A percentile compares a stretch with the other conserved stretches of the same genome.
These are phyloP conservation scores for Synanthedon vespiformis DNA, from an alignment of 2,888 invertebrate species.

Conservation along the genomic window DNA sequence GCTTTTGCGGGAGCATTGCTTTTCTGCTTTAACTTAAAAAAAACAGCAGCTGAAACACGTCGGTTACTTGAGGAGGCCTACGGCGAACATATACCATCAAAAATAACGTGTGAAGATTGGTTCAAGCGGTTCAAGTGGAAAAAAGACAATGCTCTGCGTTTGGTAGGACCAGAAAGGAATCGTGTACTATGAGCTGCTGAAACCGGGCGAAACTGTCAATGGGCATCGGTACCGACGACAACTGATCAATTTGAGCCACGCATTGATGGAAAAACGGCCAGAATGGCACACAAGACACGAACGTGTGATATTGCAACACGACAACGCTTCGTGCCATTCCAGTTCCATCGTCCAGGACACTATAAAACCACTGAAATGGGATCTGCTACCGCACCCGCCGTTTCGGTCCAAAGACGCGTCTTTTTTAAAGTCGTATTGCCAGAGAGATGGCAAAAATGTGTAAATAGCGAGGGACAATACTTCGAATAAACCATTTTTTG, in stretches of 20 bases:
- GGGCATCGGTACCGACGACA: background rate
- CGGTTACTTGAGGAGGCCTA: no score
- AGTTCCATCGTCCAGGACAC: no score
- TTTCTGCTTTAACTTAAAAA: no score
- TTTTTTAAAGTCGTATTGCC: background rate
- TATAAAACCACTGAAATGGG: no score
- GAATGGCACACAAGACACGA: background rate
- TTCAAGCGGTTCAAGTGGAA: background rate
- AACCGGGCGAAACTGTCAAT: no score
- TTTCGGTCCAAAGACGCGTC: background rate
- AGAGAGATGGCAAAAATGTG: background rate
- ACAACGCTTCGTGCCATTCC: background rate
- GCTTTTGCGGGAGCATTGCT: no score
- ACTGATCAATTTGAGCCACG: background rate
- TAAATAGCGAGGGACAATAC: background rate
- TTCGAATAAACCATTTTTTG: background rate
- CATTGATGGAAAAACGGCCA: background rate
- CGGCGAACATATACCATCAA: background rate
- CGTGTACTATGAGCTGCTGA: no score
- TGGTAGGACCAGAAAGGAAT: background rate
- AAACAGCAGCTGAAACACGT: no score
- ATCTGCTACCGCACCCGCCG: no score
- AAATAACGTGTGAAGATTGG: background rate
- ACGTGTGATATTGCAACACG: background rate
- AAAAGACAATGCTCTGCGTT: background rate